These are phyloP conservation scores for Globodera ellingtonae DNA, from an alignment of 1,140 invertebrate genomes.

Conservation along the genomic window DNA sequence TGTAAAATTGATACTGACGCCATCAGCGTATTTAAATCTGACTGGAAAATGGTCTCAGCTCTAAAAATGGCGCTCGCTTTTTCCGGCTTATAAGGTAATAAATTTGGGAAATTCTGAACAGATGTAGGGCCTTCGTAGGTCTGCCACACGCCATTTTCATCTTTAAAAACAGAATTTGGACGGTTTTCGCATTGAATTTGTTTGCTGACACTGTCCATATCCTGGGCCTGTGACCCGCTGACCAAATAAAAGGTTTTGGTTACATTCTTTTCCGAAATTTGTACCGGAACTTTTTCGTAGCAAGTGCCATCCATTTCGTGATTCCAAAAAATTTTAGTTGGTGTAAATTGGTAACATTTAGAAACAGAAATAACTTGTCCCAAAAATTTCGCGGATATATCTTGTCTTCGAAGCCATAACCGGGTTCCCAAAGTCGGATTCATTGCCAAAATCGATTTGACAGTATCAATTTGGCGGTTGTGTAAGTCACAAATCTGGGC, in stretches of 20 bases:
- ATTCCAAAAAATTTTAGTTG: constrained; percentile 11
- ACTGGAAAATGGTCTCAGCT: constrained; percentile 5
- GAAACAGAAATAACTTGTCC: constrained; percentile 1
- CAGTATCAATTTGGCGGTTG: no score
- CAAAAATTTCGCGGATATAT: not conserved
- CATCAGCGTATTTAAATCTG: constrained; percentile 1
- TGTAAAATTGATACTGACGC: not conserved
- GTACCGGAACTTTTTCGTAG: constrained; percentile 1
- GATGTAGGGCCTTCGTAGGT: not conserved
- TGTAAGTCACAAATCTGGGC: no score
- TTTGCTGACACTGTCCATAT: not conserved
- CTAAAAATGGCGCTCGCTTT: not conserved
- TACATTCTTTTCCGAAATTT: not conserved
- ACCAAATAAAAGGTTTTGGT: not conserved
- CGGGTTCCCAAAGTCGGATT: no score
- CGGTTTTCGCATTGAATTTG: not conserved
- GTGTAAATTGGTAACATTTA: not conserved
- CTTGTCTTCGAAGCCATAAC: constrained; percentile 2
- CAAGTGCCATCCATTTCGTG: not conserved
- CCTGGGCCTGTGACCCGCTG: not conserved
- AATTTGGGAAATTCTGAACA: not conserved
- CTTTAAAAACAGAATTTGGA: constrained; percentile 2
- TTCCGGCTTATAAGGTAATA: not conserved
- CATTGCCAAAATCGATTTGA: no score
- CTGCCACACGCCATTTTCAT: not conserved